These are phyloP conservation scores for Dolichotis patagonum DNA, from an alignment of 2,113 vertebrate species.

Conservation along the genomic window DNA sequence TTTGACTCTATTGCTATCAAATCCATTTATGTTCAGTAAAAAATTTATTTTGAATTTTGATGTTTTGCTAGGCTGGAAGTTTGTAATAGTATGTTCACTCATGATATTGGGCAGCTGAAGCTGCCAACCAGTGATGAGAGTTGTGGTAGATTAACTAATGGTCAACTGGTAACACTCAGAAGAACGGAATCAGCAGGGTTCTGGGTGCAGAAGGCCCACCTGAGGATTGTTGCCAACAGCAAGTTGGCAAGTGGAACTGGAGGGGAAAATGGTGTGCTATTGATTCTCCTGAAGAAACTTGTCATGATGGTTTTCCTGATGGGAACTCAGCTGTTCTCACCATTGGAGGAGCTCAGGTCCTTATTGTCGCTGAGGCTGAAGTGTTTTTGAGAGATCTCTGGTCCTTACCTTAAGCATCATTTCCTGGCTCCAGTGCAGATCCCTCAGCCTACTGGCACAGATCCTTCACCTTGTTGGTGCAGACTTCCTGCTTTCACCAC, in stretches of 20 bases:
- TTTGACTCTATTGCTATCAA: neutral
- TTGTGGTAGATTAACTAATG: neutral
- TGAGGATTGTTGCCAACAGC: neutral
- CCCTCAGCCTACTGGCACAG: neutral
- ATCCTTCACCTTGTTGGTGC: neutral
- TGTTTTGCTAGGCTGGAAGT: neutral
- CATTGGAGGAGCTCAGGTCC: neutral
- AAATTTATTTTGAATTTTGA: neutral
- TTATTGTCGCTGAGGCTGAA: neutral
- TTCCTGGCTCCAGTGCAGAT: neutral
- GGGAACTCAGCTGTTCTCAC: neutral
- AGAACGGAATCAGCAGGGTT: neutral
- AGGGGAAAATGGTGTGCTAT: neutral
- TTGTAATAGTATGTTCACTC: neutral
- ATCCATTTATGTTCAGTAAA: neutral
- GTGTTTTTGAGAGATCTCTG: neutral
- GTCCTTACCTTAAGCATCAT: neutral
- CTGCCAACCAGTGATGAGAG: neutral
- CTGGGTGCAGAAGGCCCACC: neutral
- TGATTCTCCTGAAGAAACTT: neutral
- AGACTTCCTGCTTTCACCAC: neutral
- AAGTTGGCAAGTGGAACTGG: neutral
- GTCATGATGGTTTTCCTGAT: neutral
- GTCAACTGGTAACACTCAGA: neutral
- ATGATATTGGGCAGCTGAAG: no score